Base-by-base conservation (phyloP, 2,888 invertebrate species). In the Stomorhina lunata region DNA sequence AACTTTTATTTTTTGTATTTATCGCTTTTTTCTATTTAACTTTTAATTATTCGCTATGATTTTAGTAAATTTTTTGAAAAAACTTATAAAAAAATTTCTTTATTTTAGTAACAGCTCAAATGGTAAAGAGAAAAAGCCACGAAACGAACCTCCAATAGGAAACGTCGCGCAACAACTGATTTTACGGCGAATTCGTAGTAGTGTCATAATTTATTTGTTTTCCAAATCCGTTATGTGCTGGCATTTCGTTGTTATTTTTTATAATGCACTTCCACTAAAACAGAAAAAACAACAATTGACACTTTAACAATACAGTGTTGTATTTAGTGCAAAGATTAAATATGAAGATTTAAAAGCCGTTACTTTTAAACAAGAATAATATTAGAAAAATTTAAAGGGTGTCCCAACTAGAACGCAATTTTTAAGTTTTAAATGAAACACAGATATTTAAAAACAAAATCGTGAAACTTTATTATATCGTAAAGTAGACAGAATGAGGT, bases 131-230 rank as follows among this genome's bases (percentile, higher is more conserved):
- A 43, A 77, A 79, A 79, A 65, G 66, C 66, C 75, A 76, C 82
- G 75, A 66, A 75, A 82, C 82, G 82, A 79, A 81, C 79, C 79
- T 61, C 34, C 48, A 29, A 4, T 71, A 79, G 79, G 63, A 78
- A 81, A 77, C 77, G 81, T 77, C 77, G 81, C 81, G 78, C 82
- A 79, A 75, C 82, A 81, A 81, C 81, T 81, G 73, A 81, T 68
- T 71, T 68, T 61, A 37, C 77, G 72, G 81, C 81, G 81, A 81
- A 81, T 81, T 81, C 65, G 25, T 48, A 25, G 17, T 9, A 20
- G 5, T 77, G 53, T 63, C 61, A 53, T 45, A 66, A 65, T 55
- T 43, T 17, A 4, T 27, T 45, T 25, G 22, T 76, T 48, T 66
- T 48, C 25, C 32, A 20, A 50, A 65, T 80, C 48, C 32, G 22